Evolutionary conservation across 2,113 vertebrate genomes (phyloP).

Genomic region (Carassius auratus): DNA sequence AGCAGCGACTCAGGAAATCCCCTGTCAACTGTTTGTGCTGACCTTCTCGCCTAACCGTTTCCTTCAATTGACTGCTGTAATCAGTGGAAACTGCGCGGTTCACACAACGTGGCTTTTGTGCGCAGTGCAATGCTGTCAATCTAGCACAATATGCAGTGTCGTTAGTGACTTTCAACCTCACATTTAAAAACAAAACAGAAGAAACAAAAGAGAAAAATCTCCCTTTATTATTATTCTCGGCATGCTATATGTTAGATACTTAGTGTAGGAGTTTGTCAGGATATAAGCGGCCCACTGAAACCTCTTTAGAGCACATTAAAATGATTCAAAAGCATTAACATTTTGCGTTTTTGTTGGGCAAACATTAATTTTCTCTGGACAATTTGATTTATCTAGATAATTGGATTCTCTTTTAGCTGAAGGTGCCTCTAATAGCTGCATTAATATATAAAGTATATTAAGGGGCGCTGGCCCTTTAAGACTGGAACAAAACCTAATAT

Average conservation of each 20-base stretch:
- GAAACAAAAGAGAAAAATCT: not conserved
- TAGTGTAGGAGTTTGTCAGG: conserved; percentile 1
- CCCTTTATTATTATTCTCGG: not conserved
- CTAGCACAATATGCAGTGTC: conserved; percentile 3
- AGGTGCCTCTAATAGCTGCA: conserved; percentile 24
- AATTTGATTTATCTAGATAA: not conserved
- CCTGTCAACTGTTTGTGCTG: not conserved
- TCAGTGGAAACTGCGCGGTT: not conserved
- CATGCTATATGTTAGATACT: not conserved
- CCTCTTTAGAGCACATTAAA: not conserved
- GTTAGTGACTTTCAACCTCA: not conserved
- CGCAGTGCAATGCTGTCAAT: not conserved
- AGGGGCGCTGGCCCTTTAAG: not conserved
- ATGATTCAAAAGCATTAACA: not conserved
- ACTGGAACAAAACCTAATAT: not conserved
- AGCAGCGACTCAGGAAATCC: conserved; percentile 6
- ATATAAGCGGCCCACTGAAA: not conserved
- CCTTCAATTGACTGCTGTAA: conserved; percentile 1
- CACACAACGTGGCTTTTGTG: not conserved
- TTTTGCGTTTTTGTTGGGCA: conserved; percentile 5
- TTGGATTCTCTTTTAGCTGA: conserved; percentile 14
- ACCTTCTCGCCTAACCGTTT: conserved; percentile 20
- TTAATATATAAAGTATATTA: not conserved
- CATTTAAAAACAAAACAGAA: not conserved
- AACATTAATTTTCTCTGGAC: not conserved